phyloP scores from a whole-genome alignment of 2,888 invertebrate genomes.

The Erannis defoliaria region DNA sequence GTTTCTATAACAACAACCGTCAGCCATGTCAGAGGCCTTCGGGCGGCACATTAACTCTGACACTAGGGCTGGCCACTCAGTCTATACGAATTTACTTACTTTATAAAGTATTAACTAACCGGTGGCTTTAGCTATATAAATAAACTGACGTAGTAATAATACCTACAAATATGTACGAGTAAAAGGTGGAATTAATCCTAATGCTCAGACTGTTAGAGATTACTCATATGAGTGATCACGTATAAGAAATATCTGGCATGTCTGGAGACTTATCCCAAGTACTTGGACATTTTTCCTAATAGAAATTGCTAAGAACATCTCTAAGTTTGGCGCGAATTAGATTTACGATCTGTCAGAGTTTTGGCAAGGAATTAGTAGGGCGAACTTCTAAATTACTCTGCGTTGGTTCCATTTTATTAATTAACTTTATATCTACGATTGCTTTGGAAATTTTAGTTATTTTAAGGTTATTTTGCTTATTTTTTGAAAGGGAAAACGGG shows the following conservation, averaged over 20 bases:
- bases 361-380: constrained; percentile 39
- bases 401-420: constrained; percentile 20
- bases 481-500: not conserved
- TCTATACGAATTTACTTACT: too few species aligned
- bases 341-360: constrained; percentile 50
- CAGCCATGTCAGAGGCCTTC: too few species aligned
- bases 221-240: constrained; percentile 50
- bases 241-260: constrained; percentile 51
- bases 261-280: constrained; percentile 42
- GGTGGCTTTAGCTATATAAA: not conserved
- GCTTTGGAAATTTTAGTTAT: constrained; percentile 7
- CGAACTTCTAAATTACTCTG: constrained; percentile 15
- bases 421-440: constrained; percentile 12
- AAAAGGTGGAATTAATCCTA: constrained; percentile 31
- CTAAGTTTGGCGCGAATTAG: constrained; percentile 47
- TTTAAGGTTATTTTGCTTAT: not conserved
- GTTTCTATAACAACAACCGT: too few species aligned
- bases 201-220: constrained; percentile 31
- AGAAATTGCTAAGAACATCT: constrained; percentile 50
- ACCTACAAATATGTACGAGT: constrained; percentile 5
- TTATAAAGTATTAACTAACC: not conserved
- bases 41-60: too few species aligned
- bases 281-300: constrained; percentile 47
- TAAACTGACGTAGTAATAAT: not conserved
- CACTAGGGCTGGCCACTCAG: too few species aligned